Base-by-base conservation (phyloP, 1,140 invertebrate species). In the Zaprionus lachaisei region DNA sequence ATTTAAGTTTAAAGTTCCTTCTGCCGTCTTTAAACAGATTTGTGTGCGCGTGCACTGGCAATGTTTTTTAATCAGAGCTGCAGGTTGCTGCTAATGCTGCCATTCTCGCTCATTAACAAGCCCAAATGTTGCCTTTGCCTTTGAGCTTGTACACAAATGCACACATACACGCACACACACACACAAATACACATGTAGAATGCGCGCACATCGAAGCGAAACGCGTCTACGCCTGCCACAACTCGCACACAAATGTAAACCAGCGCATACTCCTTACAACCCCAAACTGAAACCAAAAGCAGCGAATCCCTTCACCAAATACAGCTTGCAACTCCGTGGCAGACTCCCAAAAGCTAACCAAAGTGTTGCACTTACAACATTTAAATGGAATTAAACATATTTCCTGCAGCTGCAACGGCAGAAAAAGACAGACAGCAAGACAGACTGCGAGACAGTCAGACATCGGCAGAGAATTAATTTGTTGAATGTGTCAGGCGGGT, bases 311-410 rank as follows among this genome's bases (percentile, higher is more conserved):
- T 6, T 9, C 37, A 7, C 37, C 14, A 5, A 38, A 9, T 47
- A 7, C 41, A 20, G 41, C 41, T 47, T 47, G 41, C 41, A 34
- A 66, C 28, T 9, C 24, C 67, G 22, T 12, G 24, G 56, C 38
- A 69, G 49, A 64, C 72, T 54, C 31, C 49, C 49, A 17, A 77
- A 77, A 79, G 81, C 83, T 74, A 89, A 89, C 84, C 84, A 89
- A 87, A 87, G 84, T 84, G 85, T 89, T 87, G 84, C 84, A 87
- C 84, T 87, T 87, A 84, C 81, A 81, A 83, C 84, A 90, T 87
- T 87, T 87, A 87, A 87, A 87, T 87, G 81, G 84, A 87, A 87
- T 89, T 87, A 87, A 87, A 87, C 81, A 87, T 87, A 89, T 89
- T 87, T 87, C 84, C 84, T 87, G 84, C 75, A 87, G 84, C 84